These are phyloP conservation scores for Leptobrachium ailaonicum DNA, from an alignment of 2,113 vertebrate species.

Conservation along the genomic window DNA sequence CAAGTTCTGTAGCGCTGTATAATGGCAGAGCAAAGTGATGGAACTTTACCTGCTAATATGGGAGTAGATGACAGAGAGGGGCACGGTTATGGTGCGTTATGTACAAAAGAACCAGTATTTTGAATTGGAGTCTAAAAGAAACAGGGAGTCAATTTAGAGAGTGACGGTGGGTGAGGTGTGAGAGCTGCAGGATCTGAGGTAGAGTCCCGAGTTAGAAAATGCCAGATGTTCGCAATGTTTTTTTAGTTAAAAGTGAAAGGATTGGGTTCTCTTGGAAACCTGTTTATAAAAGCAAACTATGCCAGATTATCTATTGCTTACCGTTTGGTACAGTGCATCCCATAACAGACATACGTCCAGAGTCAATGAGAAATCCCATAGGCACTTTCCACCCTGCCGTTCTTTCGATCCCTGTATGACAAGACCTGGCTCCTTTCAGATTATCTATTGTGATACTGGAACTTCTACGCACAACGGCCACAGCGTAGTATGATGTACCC, in stretches of 20 bases:
- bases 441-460: slow-evolving; percentile 75
- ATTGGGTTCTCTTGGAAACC: not conserved
- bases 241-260: too few relatives aligned
- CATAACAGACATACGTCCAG: slow-evolving; percentile 83
- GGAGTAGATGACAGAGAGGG: too few relatives aligned
- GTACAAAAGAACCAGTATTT: too few relatives aligned
- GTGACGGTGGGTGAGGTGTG: not conserved
- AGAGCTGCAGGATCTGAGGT: not conserved
- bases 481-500: slow-evolving; percentile 80
- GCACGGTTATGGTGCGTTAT: too few relatives aligned
- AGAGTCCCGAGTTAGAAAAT: too few relatives aligned
- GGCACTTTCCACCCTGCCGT: slow-evolving; percentile 91
- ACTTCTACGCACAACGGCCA: slow-evolving; percentile 81
- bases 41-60: too few relatives aligned
- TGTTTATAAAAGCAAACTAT: not conserved
- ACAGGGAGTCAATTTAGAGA: too few relatives aligned
- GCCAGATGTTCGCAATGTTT: too few relatives aligned
- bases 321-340: slow-evolving; percentile 78
- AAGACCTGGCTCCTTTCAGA: slow-evolving; percentile 76
- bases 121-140: too few relatives aligned
- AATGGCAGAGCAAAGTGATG: too few relatives aligned
- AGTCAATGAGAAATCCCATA: slow-evolving; percentile 80
- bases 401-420: slow-evolving; percentile 86
- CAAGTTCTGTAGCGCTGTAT: too few relatives aligned
- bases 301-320: slow-evolving; percentile 52